Percentiles rank a stretch among this genome's conserved stretches.
These are phyloP conservation scores for Pyralis farinalis DNA, from an alignment of 2,888 invertebrate species.

Conservation along the genomic window DNA sequence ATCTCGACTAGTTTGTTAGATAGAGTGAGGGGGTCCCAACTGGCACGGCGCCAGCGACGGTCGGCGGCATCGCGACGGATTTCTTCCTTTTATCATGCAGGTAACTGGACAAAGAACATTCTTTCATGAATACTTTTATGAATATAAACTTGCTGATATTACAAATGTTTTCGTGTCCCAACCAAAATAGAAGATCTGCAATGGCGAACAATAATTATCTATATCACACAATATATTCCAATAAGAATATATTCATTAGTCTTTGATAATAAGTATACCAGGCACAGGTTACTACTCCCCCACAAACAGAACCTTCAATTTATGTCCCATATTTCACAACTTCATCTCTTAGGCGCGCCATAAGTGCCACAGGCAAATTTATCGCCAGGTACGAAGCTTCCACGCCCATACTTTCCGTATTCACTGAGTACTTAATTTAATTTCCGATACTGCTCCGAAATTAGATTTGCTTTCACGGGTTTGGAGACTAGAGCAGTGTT, in stretches of 20 bases:
- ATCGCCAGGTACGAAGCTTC: slow-evolving; percentile 1
- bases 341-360: slow-evolving; percentile 1
- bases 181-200: too few species aligned
- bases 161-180: too few species aligned
- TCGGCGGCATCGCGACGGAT: slow-evolving; percentile 24
- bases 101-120: slow-evolving; percentile 1
- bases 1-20: slow-evolving; percentile 29
- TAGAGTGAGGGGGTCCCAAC: slow-evolving; percentile 23
- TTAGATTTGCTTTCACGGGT: slow-evolving; percentile 3
- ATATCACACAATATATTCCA: too few species aligned
- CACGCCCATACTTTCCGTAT: neutral
- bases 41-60: slow-evolving; percentile 40
- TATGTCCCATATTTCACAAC: slow-evolving; percentile 19
- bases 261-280: neutral
- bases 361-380: slow-evolving; percentile 5
- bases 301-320: neutral
- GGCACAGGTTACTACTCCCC: neutral
- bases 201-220: too few species aligned
- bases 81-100: slow-evolving; percentile 8
- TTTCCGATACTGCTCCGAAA: slow-evolving; percentile 6
- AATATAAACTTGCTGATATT: too few species aligned
- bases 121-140: too few species aligned
- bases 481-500: neutral
- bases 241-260: too few species aligned
- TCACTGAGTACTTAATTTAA: slow-evolving; percentile 8